Percentiles rank a stretch among this genome's conserved stretches.
Conservation (phyloP, 2,888 invertebrate genomes). For the Harpalus rufipes region DNA sequence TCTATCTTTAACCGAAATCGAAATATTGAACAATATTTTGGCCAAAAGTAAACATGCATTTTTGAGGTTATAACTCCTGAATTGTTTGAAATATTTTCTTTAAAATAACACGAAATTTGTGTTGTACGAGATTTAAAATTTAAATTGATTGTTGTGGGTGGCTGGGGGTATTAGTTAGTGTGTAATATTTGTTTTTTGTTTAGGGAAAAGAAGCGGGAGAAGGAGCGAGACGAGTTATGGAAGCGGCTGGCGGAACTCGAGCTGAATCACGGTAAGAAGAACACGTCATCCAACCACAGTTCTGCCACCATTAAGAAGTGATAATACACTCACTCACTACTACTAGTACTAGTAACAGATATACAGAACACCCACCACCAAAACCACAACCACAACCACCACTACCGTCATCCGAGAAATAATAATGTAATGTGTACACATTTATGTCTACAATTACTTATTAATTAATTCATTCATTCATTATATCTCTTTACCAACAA, state of each 20-base stretch:
- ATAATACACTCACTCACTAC: constrained; percentile 62
- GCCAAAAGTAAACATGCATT: too few relatives aligned
- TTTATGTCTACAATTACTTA: background rate
- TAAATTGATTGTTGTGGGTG: too few relatives aligned
- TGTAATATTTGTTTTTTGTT: constrained; percentile 13
- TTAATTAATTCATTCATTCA: too few relatives aligned
- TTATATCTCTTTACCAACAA: background rate
- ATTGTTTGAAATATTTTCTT: too few relatives aligned
- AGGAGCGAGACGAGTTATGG: constrained; percentile 99
- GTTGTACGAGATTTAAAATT: too few relatives aligned
- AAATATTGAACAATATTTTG: too few relatives aligned
- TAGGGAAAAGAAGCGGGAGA: constrained; percentile 96
- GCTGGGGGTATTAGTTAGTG: too few relatives aligned
- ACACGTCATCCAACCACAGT: constrained; percentile 70
- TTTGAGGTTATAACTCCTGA: too few relatives aligned
- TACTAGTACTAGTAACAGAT: constrained; percentile 18
- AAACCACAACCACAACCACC: too few relatives aligned
- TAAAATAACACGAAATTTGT: too few relatives aligned
- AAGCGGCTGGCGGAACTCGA: constrained; percentile 95
- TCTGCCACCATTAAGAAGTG: constrained; percentile 68
- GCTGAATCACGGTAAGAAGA: constrained; percentile 82
- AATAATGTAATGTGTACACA: background rate
- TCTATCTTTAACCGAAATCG: too few relatives aligned
- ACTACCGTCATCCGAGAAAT: background rate
- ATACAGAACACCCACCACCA: background rate